Evolutionary conservation across 2,113 vertebrate genomes (phyloP).

Genomic region (Urocolius indicus): DNA sequence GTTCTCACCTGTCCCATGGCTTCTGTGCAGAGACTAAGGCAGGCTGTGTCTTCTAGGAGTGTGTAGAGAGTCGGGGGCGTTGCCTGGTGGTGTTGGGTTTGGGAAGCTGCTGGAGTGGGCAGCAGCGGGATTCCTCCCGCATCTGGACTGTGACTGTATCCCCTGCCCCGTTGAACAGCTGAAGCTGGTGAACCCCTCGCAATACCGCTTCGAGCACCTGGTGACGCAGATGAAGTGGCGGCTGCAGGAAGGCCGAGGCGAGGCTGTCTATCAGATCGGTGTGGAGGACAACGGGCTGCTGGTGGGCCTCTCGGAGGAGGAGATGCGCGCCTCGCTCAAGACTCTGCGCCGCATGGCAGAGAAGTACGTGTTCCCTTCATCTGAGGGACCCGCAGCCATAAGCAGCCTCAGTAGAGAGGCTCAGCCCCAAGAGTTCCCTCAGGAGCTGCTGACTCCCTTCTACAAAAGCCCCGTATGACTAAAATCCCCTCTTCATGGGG

Average conservation of each 20-base stretch:
- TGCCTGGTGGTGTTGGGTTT: not conserved
- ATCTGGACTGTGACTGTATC: not conserved
- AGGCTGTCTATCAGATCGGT: constrained; percentile 98
- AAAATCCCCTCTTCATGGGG: not conserved
- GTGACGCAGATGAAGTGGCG: constrained; percentile 99
- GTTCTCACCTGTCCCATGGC: not conserved
- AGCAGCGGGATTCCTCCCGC: not conserved
- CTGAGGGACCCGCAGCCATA: accelerated
- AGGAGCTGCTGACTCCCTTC: not conserved
- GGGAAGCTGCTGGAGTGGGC: not conserved
- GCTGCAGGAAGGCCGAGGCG: constrained; percentile 94
- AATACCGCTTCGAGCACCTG: constrained; percentile 97
- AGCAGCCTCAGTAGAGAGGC: not conserved
- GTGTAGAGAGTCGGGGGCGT: not conserved
- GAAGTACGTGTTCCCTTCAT: constrained; percentile 81
- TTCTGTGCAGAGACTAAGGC: not conserved
- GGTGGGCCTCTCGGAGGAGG: constrained; percentile 93
- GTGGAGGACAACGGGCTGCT: constrained; percentile 98
- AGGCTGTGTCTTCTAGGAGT: not conserved
- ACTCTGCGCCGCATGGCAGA: constrained; percentile 94
- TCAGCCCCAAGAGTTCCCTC: not conserved
- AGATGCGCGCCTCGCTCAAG: constrained; percentile 93
- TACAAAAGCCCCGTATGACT: not conserved
- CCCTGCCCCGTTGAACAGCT: constrained; percentile 78
- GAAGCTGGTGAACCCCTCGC: constrained; percentile 95